These are phyloP conservation scores for Helicoverpa armigera DNA, from an alignment of 1,140 invertebrate species.

Conservation along the genomic window DNA sequence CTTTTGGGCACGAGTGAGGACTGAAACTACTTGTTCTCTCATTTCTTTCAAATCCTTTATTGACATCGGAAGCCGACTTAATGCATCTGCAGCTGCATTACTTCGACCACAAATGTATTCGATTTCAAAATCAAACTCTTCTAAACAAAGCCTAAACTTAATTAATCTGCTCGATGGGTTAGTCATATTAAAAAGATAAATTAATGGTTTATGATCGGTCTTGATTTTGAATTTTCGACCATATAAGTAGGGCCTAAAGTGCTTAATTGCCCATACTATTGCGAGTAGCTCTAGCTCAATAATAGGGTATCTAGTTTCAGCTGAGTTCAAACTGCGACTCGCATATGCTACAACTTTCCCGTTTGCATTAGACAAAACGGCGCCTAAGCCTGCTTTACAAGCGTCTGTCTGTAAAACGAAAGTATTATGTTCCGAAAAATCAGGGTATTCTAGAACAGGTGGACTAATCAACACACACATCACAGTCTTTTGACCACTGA, in stretches of 20 bases:
- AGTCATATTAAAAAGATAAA: slow-evolving; percentile 5
- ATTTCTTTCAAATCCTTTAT: not conserved
- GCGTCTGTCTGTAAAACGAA: not conserved
- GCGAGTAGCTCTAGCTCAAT: slow-evolving; percentile 5
- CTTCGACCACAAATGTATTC: not conserved
- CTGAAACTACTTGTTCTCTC: not conserved
- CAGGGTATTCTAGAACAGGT: not conserved
- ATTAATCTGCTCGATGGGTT: not conserved
- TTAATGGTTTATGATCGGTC: not conserved
- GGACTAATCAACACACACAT: slow-evolving; percentile 4
- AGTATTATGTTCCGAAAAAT: not conserved
- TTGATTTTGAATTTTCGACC: not conserved
- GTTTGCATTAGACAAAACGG: too few relatives aligned
- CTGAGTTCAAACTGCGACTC: not conserved
- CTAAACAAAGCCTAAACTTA: not conserved
- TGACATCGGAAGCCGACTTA: slow-evolving; percentile 9
- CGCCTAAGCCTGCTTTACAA: not conserved
- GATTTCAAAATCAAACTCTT: slow-evolving; percentile 20
- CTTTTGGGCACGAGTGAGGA: not conserved
- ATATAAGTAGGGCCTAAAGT: slow-evolving; percentile 10
- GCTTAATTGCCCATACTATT: too few relatives aligned
- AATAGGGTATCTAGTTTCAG: not conserved
- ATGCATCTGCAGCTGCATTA: slow-evolving; percentile 29
- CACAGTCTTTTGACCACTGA: not conserved
- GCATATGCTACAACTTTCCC: not conserved